phyloP scores from a whole-genome alignment of 1,140 invertebrate species.

The Bactericera cockerelli region DNA sequence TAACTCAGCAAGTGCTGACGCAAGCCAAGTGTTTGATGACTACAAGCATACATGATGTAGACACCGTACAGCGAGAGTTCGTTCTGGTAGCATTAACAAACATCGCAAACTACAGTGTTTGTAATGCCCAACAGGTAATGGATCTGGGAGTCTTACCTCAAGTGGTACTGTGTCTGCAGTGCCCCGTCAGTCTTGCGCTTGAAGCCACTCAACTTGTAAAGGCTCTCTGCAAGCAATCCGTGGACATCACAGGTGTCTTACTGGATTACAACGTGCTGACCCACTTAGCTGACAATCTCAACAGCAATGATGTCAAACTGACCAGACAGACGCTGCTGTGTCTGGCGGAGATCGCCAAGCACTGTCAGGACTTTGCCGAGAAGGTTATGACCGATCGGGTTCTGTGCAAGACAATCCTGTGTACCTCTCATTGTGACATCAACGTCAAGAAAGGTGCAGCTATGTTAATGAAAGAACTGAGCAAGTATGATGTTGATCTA shows the following conservation, averaged over 20 bases:
- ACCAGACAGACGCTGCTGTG: background rate
- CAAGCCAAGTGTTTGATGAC: background rate
- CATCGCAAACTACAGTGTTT: background rate
- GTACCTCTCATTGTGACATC: background rate
- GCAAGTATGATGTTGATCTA: background rate
- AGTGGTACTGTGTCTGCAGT: background rate
- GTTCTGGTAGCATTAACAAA: slow-evolving; percentile 1
- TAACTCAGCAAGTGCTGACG: background rate
- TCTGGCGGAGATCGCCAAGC: background rate
- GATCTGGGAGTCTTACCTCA: background rate
- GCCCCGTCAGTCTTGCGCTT: background rate
- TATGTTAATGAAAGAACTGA: background rate
- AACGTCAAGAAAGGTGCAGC: background rate
- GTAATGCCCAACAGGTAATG: background rate
- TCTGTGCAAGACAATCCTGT: background rate
- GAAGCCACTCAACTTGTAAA: background rate
- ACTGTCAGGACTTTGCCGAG: background rate
- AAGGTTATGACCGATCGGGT: background rate
- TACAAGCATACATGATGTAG: background rate
- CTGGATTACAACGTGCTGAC: background rate
- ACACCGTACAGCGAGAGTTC: background rate
- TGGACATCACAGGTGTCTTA: background rate
- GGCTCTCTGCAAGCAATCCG: background rate
- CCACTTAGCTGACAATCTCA: background rate
- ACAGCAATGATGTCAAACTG: background rate